phyloP scores from a whole-genome alignment of 2,797 vertebrate genomes.

The Thunnus albacares region DNA sequence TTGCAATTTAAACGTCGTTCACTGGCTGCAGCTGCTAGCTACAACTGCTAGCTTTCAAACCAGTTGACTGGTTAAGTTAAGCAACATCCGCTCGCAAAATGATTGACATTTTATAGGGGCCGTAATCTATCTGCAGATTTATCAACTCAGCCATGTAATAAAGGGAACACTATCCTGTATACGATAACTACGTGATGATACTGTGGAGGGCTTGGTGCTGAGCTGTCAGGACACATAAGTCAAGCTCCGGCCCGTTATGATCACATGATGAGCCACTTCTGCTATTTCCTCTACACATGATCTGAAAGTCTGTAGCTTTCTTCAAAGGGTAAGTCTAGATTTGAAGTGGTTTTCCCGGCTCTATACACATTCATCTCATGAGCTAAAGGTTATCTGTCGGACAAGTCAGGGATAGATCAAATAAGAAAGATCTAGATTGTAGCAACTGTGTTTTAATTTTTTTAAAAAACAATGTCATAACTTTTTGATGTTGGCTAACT shows the following conservation, averaged over 20 bases:
- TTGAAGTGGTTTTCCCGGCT: background rate
- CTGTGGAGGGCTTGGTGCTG: background rate
- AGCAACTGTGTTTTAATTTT: background rate
- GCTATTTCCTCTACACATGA: conserved; percentile 20
- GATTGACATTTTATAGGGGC: background rate
- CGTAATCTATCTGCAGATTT: background rate
- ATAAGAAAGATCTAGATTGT: background rate
- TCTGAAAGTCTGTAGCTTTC: conserved; percentile 35
- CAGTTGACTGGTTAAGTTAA: background rate
- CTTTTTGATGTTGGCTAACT: too few relatives aligned
- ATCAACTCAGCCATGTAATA: background rate
- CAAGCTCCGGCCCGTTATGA: conserved; percentile 62
- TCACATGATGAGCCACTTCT: conserved; percentile 78
- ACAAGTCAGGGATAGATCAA: fast-evolving
- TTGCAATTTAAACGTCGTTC: background rate
- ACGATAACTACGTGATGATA: background rate
- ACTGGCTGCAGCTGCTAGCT: background rate
- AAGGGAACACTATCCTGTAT: background rate
- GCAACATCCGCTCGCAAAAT: background rate
- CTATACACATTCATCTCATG: conserved; percentile 2
- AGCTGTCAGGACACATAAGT: conserved; percentile 20
- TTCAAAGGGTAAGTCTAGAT: conserved; percentile 41
- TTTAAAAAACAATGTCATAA: background rate
- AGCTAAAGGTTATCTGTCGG: conserved; percentile 1
- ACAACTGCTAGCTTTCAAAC: background rate